Conservation (phyloP, 2,113 vertebrate genomes). For the Hystrix brachyura region DNA sequence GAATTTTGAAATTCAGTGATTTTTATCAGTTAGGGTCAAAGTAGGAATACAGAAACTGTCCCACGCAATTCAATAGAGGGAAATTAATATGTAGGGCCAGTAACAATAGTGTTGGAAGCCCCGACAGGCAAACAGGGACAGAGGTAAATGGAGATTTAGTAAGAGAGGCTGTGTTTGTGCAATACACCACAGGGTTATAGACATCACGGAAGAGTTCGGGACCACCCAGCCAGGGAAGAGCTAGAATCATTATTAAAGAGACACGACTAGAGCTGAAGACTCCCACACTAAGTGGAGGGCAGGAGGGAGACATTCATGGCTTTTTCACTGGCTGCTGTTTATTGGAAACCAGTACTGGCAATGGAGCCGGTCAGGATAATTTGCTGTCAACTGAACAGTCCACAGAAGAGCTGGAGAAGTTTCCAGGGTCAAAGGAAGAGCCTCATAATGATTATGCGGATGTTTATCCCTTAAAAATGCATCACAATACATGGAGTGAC, state of each 20-base stretch:
- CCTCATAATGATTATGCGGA: background rate
- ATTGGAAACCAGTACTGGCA: background rate
- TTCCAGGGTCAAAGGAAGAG: background rate
- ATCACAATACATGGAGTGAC: background rate
- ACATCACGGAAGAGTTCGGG: background rate
- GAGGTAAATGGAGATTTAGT: background rate
- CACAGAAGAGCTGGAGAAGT: background rate
- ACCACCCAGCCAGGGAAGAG: no score
- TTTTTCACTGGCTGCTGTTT: no score
- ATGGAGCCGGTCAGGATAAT: background rate
- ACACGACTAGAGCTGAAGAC: background rate
- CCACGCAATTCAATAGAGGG: background rate
- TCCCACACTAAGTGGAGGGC: background rate
- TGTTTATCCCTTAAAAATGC: background rate
- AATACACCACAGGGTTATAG: fast-evolving
- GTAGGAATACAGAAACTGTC: background rate
- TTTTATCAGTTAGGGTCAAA: slow-evolving; percentile 57
- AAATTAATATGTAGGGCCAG: background rate
- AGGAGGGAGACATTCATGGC: background rate
- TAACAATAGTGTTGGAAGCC: background rate
- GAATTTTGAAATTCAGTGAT: slow-evolving; percentile 44
- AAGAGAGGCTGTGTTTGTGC: background rate
- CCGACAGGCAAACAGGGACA: background rate
- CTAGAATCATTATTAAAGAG: background rate
- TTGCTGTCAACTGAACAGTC: background rate